Percentiles rank a stretch among this genome's conserved stretches.
Conservation (phyloP, 1,140 invertebrate genomes). For the Calliphora vicina region DNA sequence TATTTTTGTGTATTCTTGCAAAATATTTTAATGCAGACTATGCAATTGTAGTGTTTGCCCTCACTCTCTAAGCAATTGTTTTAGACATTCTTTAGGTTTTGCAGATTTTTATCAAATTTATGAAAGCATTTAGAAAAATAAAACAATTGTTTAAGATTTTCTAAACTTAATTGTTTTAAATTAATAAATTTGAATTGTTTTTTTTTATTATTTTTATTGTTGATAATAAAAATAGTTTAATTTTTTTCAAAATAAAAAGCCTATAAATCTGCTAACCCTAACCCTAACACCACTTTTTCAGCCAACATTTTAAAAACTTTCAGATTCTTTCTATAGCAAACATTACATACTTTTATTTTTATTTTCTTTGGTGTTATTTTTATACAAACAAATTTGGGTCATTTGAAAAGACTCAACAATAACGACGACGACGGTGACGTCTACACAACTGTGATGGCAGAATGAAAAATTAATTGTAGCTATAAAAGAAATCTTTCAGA, state of each 20-base stretch:
- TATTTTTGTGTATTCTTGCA: background rate
- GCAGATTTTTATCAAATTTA: too few species aligned
- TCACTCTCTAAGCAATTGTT: too few species aligned
- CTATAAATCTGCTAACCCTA: too few species aligned
- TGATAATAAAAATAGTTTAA: too few species aligned
- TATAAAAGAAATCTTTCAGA: slow-evolving; percentile 1
- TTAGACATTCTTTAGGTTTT: too few species aligned
- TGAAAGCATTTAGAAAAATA: too few species aligned
- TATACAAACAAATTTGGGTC: background rate
- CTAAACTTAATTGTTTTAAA: too few species aligned
- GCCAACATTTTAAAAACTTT: background rate
- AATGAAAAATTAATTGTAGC: background rate
- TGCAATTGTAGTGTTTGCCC: background rate
- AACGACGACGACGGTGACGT: background rate
- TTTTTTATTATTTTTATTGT: too few species aligned
- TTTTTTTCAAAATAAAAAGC: too few species aligned
- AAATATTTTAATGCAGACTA: background rate
- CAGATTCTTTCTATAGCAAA: background rate
- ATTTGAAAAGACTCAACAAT: background rate
- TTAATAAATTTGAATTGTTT: too few species aligned
- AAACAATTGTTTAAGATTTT: too few species aligned
- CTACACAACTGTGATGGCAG: background rate
- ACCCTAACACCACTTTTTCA: too few species aligned
- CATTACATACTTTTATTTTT: background rate
- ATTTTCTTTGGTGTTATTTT: background rate